phyloP scores from a whole-genome alignment of 2,797 vertebrate species.

The Sardinella longiceps region DNA sequence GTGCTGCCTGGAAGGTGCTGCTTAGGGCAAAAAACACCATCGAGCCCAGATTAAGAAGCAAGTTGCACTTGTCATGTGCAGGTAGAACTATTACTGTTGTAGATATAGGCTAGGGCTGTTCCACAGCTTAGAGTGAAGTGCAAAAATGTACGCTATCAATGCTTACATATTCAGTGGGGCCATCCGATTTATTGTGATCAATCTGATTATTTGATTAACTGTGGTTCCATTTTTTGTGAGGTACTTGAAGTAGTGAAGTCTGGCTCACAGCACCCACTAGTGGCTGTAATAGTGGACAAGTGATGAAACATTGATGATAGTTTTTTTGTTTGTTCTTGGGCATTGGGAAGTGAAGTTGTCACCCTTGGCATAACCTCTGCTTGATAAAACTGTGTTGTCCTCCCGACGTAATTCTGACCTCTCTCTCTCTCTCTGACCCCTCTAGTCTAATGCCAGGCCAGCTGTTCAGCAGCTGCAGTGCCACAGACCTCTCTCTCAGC shows the following conservation, averaged over 20 bases:
- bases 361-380: neutral
- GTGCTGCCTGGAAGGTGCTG: too few relatives aligned
- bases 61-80: too few relatives aligned
- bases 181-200: neutral
- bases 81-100: too few relatives aligned
- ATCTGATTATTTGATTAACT: neutral
- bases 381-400: neutral
- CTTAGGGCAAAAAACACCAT: too few relatives aligned
- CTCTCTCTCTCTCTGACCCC: slow-evolving; percentile 59
- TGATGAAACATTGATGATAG: too few relatives aligned
- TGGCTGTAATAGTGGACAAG: too few relatives aligned
- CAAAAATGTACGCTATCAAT: neutral
- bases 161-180: neutral
- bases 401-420: neutral
- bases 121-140: neutral
- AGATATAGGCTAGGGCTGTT: too few relatives aligned
- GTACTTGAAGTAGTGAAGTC: too few relatives aligned
- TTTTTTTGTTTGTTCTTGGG: neutral
- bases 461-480: slow-evolving; percentile 93
- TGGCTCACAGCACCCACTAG: too few relatives aligned
- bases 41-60: too few relatives aligned
- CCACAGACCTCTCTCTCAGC: slow-evolving; percentile 78
- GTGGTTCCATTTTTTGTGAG: too few relatives aligned
- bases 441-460: slow-evolving; percentile 85
- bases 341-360: neutral